A percentile compares a stretch with the other conserved stretches of the same genome.
Evolutionary conservation across 2,888 invertebrate species (phyloP).

Genomic region (Melieria omissa): DNA sequence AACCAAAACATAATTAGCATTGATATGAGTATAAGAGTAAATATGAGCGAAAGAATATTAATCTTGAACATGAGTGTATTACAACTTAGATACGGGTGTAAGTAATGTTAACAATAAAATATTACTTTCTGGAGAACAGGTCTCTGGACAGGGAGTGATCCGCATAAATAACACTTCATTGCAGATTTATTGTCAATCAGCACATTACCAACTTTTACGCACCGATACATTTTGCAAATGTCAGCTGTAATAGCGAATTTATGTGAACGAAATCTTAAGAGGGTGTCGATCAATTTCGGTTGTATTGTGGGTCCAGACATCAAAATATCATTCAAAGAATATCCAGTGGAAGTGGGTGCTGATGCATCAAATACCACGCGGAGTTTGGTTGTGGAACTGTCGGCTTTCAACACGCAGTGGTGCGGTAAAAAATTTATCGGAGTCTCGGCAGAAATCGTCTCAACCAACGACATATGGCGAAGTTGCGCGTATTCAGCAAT

Average conservation of each 20-base stretch:
- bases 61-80: too few relatives aligned
- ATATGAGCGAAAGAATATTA: too few relatives aligned
- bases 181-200: too few relatives aligned
- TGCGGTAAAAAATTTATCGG: slow-evolving; percentile 29
- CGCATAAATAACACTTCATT: too few relatives aligned
- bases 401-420: slow-evolving; percentile 24
- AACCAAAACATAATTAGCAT: too few relatives aligned
- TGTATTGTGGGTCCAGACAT: slow-evolving; percentile 23
- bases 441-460: background rate
- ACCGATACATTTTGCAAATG: slow-evolving; percentile 31
- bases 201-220: too few relatives aligned
- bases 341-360: slow-evolving; percentile 10
- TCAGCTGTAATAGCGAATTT: slow-evolving; percentile 23
- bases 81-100: too few relatives aligned
- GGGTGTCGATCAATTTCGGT: slow-evolving; percentile 12
- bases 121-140: too few relatives aligned
- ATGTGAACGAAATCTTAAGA: slow-evolving; percentile 17
- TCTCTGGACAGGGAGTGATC: too few relatives aligned
- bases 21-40: too few relatives aligned
- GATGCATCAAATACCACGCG: slow-evolving; percentile 18
- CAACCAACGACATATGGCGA: slow-evolving; percentile 19
- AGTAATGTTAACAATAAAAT: too few relatives aligned
- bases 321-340: slow-evolving; percentile 14
- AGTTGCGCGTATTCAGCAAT: slow-evolving; percentile 26
- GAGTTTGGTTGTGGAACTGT: slow-evolving; percentile 16